Evolutionary conservation across 2,888 invertebrate genomes (phyloP).

Genomic region (Euzetes globulus): DNA sequence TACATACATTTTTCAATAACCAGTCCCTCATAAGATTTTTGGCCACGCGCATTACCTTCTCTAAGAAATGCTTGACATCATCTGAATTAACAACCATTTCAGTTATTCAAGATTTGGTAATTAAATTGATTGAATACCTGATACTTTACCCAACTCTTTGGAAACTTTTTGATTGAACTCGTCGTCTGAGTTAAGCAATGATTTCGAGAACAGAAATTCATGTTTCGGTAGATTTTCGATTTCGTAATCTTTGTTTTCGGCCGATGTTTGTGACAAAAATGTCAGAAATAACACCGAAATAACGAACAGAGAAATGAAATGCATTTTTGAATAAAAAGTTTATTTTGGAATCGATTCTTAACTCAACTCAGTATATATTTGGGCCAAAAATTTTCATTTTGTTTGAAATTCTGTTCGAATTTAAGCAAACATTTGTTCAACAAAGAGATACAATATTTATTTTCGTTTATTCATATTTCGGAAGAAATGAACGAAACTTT

Average conservation of each 20-base stretch:
- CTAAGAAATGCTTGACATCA: slow-evolving; percentile 9
- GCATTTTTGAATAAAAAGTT: not conserved
- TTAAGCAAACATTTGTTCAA: not conserved
- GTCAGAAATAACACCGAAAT: not conserved
- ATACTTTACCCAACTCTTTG: slow-evolving; percentile 19
- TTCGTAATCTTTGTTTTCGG: not conserved
- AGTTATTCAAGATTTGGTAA: too few relatives aligned
- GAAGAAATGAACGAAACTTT: not conserved
- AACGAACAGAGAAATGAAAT: not conserved
- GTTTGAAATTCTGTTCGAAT: not conserved
- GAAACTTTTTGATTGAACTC: slow-evolving; percentile 1
- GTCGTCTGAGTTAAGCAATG: not conserved
- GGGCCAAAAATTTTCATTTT: not conserved
- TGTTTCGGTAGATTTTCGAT: not conserved
- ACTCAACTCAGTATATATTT: too few relatives aligned
- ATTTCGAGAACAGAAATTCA: not conserved
- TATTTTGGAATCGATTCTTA: not conserved
- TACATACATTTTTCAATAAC: slow-evolving; percentile 16
- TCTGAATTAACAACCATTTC: not conserved
- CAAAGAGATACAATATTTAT: not conserved
- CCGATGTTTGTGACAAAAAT: not conserved
- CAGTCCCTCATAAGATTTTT: not conserved
- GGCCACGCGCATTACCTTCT: not conserved
- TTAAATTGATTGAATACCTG: not conserved
- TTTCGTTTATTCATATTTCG: not conserved